A percentile compares a stretch with the other conserved stretches of the same genome.
Evolutionary conservation across 35 echinoderm and acorn worm genomes (phyloP).

Genomic region (Strongylocentrotus purpuratus): DNA sequence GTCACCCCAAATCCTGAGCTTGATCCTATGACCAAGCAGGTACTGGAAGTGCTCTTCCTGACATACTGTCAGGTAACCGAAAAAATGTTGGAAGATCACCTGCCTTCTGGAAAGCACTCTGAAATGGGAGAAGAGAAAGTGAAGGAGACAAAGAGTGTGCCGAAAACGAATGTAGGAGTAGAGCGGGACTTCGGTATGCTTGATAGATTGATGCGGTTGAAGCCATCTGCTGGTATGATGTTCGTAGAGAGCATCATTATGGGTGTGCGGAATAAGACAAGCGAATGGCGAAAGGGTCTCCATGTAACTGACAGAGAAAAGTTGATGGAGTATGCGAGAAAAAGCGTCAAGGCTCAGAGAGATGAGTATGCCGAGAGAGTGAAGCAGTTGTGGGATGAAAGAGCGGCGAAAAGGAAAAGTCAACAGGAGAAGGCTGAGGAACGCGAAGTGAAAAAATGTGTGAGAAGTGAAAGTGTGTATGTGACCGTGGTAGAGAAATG

Average conservation of each 20-base stretch:
- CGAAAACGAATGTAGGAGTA: conserved; percentile 30
- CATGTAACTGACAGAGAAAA: neutral
- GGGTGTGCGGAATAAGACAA: conserved; percentile 28
- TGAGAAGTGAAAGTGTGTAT: conserved; percentile 30
- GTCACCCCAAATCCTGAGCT: neutral
- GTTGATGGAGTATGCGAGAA: conserved; percentile 34
- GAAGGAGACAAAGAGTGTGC: conserved; percentile 57
- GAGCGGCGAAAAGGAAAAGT: neutral
- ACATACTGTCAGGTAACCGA: conserved; percentile 27
- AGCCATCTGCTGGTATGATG: conserved; percentile 29
- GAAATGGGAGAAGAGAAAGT: no score
- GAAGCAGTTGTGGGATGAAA: neutral
- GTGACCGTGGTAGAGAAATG: neutral
- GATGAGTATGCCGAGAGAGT: neutral
- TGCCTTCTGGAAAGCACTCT: conserved; percentile 22
- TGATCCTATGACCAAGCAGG: neutral
- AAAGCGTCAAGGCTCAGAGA: neutral
- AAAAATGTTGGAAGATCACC: conserved; percentile 40
- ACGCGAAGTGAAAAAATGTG: no score
- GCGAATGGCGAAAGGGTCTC: conserved; percentile 46
- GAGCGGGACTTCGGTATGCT: conserved; percentile 52
- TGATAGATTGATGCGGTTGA: conserved; percentile 30
- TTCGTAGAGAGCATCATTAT: conserved; percentile 30
- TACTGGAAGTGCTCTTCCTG: neutral
- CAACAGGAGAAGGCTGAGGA: neutral